Base-by-base conservation (phyloP, 2,797 vertebrate genomes). In the Dendrocincla fuliginosa region DNA sequence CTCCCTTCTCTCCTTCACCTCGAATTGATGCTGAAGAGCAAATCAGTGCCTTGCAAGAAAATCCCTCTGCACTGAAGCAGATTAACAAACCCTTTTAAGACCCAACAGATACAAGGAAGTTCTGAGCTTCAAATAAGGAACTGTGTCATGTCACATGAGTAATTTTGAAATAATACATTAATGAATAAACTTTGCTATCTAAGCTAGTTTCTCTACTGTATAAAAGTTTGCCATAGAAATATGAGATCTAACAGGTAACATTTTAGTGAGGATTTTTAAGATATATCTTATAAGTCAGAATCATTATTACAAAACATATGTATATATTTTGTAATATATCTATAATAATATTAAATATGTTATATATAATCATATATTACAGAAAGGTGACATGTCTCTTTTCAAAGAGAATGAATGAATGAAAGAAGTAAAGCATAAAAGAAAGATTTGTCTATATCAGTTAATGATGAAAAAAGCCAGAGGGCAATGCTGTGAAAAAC, bases 121-220 rank as follows among this genome's bases (percentile, higher is more conserved):
- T 93, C 86, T 92, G 90, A 92, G 61, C 90, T 89, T 90, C 96
- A 97, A 98, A 98, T 97, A 96, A 97, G 97, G 97, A 97, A 97
- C 97, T 90, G 94, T 96, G 97, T 98, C 97, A 93, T 98, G 98
- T 98, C 98, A 98, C 97, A 97, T 98, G 98, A 93, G 87, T 37
- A 70, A 86, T 80, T 96, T 86, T 86, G 78, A 96, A 97, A 95
- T 89, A 93, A 93, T 86, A 90, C 19, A 37, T 82, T 71, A 32
- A 74, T 81, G 79, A 76, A 89, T 76, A 89, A 92, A 67, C 77
- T 89, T 92, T 93, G 67, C 90, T 97, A 98, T 95, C 90, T 81
- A 67, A 96, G 82, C 78, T 91, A 35, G 19, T 90, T 94, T 85
- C 22, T 56, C 32, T 64, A 35, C 5, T 22, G 3, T 18, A n/a